Percentiles rank a stretch among this genome's conserved stretches.
phyloP scores from a whole-genome alignment of 92 coral and sea anemone species.

The Palythoa caribaeorum region DNA sequence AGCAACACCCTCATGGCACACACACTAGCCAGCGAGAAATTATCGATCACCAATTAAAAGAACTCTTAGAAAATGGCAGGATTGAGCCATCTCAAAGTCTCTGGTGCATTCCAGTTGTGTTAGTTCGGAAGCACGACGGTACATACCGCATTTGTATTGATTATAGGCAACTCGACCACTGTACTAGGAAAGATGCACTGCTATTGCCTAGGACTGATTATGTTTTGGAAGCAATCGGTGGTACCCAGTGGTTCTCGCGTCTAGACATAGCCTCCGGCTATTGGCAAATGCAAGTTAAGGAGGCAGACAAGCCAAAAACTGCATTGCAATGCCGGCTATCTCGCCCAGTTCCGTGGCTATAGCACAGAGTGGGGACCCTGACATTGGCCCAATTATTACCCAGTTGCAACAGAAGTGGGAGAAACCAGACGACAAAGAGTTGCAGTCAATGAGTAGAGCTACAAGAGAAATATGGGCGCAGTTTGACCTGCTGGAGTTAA shows the following conservation, averaged over 20 bases:
- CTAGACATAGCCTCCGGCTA: background rate
- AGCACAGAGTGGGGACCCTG: slow-evolving; percentile 52
- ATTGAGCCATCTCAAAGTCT: slow-evolving; percentile 47
- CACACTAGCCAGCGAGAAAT: slow-evolving; percentile 26
- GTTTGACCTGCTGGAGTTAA: slow-evolving; percentile 48
- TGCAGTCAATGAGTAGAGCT: slow-evolving; percentile 33
- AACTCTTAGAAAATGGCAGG: slow-evolving; percentile 29
- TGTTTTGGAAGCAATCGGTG: slow-evolving; percentile 55
- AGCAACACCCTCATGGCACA: slow-evolving; percentile 43
- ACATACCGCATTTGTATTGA: slow-evolving; percentile 58
- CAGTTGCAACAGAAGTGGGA: slow-evolving; percentile 23
- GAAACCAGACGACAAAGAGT: slow-evolving; percentile 48
- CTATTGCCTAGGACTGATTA: slow-evolving; percentile 61
- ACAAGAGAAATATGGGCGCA: slow-evolving; percentile 51
- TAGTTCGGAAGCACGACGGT: slow-evolving; percentile 56
- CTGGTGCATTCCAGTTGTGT: slow-evolving; percentile 64
- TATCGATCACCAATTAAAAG: slow-evolving; percentile 56
- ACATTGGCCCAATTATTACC: slow-evolving; percentile 35
- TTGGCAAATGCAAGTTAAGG: slow-evolving; percentile 51
- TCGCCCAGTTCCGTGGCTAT: slow-evolving; percentile 17
- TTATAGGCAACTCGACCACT: slow-evolving; percentile 47
- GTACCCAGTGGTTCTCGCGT: slow-evolving; percentile 29
- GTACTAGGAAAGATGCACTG: slow-evolving; percentile 63
- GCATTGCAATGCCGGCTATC: slow-evolving; percentile 33
- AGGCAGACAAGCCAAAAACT: slow-evolving; percentile 41